Conservation (phyloP, 2,888 invertebrate species). For the Polylopha cassiicola region DNA sequence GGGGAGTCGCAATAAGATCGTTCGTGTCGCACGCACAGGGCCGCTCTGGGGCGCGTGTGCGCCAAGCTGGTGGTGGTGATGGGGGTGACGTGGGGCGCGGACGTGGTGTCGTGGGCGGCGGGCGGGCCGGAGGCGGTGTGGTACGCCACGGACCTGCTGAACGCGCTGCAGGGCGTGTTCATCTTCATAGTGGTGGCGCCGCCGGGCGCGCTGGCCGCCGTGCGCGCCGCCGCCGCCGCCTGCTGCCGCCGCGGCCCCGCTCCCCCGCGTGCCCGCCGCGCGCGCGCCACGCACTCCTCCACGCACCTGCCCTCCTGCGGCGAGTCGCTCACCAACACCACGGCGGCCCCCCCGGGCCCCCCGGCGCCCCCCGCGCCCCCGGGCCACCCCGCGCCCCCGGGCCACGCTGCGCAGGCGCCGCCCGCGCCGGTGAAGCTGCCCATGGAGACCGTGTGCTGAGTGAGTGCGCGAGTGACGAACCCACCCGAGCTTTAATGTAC, state of each 20-base stretch:
- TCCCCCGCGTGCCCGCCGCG: conserved; percentile 43
- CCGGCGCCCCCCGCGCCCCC: conserved; percentile 76
- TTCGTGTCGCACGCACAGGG: conserved; percentile 53
- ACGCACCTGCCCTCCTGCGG: conserved; percentile 90
- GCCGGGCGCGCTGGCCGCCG: conserved; percentile 82
- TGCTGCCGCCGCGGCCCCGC: conserved; percentile 70
- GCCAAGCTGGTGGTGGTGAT: conserved; percentile 86
- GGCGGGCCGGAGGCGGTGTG: conserved; percentile 89
- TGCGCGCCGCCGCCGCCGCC: conserved; percentile 50
- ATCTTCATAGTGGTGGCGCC: conserved; percentile 93
- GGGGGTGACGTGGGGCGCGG: conserved; percentile 80
- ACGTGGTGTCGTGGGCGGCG: conserved; percentile 89
- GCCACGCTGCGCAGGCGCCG: conserved; percentile 71
- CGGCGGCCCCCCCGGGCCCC: conserved; percentile 82
- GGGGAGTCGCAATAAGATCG: background rate
- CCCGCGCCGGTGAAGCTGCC: conserved; percentile 61
- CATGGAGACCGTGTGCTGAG: conserved; percentile 80
- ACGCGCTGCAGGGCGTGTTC: conserved; percentile 91
- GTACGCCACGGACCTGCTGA: conserved; percentile 90
- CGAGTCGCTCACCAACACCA: conserved; percentile 84
- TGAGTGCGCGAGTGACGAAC: conserved; percentile 21
- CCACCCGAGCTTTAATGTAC: conserved; percentile 35
- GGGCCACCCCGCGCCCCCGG: conserved; percentile 74
- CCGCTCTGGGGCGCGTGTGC: conserved; percentile 89
- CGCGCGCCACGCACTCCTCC: conserved; percentile 81